These are phyloP conservation scores for Nomada lathburiana DNA, from an alignment of 2,888 invertebrate species.

Conservation along the genomic window DNA sequence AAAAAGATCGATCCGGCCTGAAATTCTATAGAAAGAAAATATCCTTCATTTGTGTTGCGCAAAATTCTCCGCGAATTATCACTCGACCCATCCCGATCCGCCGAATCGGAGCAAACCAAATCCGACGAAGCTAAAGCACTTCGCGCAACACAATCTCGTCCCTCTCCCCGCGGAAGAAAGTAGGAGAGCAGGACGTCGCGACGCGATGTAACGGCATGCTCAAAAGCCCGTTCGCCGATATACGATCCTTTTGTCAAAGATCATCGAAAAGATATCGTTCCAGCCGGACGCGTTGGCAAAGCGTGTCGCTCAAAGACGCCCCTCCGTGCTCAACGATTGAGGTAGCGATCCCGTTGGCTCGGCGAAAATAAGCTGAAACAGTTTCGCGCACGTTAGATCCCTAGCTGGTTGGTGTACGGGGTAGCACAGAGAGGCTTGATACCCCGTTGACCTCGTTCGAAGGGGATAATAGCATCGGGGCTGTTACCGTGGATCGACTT, in stretches of 20 bases:
- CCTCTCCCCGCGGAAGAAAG: too few relatives aligned
- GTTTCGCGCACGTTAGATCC: conserved; percentile 27
- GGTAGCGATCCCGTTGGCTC: conserved; percentile 12
- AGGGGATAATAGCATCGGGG: conserved; percentile 65
- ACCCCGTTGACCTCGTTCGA: conserved; percentile 63
- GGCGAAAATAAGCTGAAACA: conserved; percentile 56
- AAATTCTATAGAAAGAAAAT: too few relatives aligned
- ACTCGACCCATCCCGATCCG: too few relatives aligned
- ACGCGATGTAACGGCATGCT: too few relatives aligned
- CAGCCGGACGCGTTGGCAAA: conserved; percentile 3
- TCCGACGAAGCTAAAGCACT: too few relatives aligned
- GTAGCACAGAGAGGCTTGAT: conserved; percentile 28
- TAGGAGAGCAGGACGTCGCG: too few relatives aligned
- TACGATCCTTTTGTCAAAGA: neutral
- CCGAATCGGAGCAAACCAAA: too few relatives aligned
- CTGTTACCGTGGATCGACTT: conserved; percentile 63
- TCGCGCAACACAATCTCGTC: too few relatives aligned
- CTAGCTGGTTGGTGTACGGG: neutral
- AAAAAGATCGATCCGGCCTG: too few relatives aligned
- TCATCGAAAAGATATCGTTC: conserved; percentile 27
- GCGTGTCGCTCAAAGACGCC: conserved; percentile 23
- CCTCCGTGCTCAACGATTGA: conserved; percentile 23
- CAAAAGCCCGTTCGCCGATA: neutral
- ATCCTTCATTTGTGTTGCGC: too few relatives aligned
- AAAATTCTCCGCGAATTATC: too few relatives aligned